Evolutionary conservation across 2,797 vertebrate species (phyloP).

Genomic region (Sebastes iracundus): DNA sequence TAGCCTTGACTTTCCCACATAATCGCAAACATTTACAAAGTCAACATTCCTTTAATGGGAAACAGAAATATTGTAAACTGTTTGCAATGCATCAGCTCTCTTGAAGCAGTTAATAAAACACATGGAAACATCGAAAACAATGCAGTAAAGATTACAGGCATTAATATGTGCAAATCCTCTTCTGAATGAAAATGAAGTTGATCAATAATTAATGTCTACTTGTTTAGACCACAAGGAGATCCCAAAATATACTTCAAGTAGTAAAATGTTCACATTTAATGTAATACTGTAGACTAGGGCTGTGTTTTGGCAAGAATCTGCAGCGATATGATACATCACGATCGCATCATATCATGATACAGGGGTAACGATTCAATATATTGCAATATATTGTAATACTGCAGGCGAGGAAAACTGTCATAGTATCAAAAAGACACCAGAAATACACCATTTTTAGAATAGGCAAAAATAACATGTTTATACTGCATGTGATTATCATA

Average conservation of each 20-base stretch:
- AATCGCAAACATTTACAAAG: conserved; percentile 46
- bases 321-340: too few species aligned
- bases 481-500: too few species aligned
- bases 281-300: not conserved
- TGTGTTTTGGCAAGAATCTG: too few species aligned
- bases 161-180: not conserved
- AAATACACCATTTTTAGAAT: too few species aligned
- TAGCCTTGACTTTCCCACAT: conserved; percentile 29
- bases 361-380: too few species aligned
- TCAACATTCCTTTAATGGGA: conserved; percentile 41
- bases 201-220: not conserved
- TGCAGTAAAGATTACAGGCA: not conserved
- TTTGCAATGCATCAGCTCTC: not conserved
- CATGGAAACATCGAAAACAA: not conserved
- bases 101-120: not conserved
- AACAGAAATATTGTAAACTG: conserved; percentile 5
- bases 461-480: too few species aligned
- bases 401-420: too few species aligned
- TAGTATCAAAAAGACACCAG: not conserved
- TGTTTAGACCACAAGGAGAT: not conserved
- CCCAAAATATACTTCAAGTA: not conserved
- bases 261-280: not conserved
- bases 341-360: too few species aligned
- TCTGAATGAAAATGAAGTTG: not conserved
- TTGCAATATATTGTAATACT: too few species aligned